Base-by-base conservation (phyloP, 2,797 vertebrate species). In the Pelobates cultripes region DNA sequence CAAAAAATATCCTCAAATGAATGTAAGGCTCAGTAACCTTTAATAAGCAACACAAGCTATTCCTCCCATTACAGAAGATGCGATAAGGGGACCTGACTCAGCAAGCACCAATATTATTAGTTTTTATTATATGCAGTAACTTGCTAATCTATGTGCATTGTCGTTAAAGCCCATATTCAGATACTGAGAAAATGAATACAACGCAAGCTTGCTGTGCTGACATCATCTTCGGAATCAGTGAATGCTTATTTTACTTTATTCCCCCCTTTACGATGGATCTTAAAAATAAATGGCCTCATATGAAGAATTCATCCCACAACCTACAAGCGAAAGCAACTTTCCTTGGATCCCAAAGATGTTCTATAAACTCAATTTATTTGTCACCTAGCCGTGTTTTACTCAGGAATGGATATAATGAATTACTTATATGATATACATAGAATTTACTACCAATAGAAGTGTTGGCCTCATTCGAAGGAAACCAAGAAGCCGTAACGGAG, bases 111-210 rank as follows among this genome's bases (percentile, higher is more conserved):
- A 61, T 61, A 14, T 6, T 14, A 66, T 72, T 60, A 71, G 69
- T n/a, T 63, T 71, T 63, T 17, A 61, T 53, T 43, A n/a, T 17
- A 4, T 47, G 17, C 45, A 6, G 69, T 73, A 64, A 70, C 57
- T 17, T 42, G 57, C 28, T n/a, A 72, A 72, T 15, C 14, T 40
- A 17, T 42, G 42, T 12, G 41, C 40, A 6, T 57, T 80, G 61
- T 53, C 6, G 41, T 66, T 68, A 73, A 57, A 44, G 41, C 28
- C 15, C 28, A 53, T n/a, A 55, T 55, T 40, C 15, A 10, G 40
- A 82, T 77, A 43, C 57, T 43, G 63, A 72, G 66, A 42, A 75
- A 43, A 70, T 70, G 67, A 57, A 51, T 7, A 28, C 40, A 42
- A 47, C 3, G 40, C 14, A 76, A 64, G 70, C 73, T 3, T 14